Percentiles rank a stretch among this genome's conserved stretches.
Evolutionary conservation across 2,888 invertebrate genomes (phyloP).

Genomic region (Trachelus iudaicus): DNA sequence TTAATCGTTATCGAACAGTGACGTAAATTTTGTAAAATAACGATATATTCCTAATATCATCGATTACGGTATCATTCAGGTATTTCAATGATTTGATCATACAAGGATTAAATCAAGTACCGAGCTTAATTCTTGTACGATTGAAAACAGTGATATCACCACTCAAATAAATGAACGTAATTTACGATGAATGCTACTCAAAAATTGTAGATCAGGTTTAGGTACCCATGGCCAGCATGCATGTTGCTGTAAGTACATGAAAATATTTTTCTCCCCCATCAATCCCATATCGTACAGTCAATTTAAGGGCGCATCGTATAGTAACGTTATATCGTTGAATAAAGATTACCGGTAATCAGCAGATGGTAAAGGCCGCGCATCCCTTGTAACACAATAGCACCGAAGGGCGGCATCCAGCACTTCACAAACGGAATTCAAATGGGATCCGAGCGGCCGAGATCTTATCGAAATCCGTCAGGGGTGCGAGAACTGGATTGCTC

Average conservation of each 20-base stretch:
- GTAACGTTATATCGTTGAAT: slow-evolving; percentile 46
- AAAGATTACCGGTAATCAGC: slow-evolving; percentile 57
- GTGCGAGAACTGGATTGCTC: slow-evolving; percentile 56
- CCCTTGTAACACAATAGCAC: slow-evolving; percentile 46
- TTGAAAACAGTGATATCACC: neutral
- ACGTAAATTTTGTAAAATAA: neutral
- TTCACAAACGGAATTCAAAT: slow-evolving; percentile 55
- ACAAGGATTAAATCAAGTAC: neutral
- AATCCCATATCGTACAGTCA: neutral
- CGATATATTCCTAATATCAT: neutral
- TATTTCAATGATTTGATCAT: neutral
- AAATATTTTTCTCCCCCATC: neutral
- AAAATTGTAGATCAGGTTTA: neutral
- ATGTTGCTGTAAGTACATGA: neutral
- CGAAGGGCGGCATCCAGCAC: slow-evolving; percentile 36
- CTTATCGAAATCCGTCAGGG: slow-evolving; percentile 55
- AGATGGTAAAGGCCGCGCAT: slow-evolving; percentile 56
- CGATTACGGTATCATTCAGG: neutral
- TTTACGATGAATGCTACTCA: neutral
- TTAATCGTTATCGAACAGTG: neutral
- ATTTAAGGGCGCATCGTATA: neutral
- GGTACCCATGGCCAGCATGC: neutral
- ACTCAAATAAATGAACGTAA: too few relatives aligned
- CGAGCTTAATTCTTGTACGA: neutral
- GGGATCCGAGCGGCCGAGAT: slow-evolving; percentile 48